Evolutionary conservation across 2,797 vertebrate species (phyloP).

Genomic region (Coluber constrictor): DNA sequence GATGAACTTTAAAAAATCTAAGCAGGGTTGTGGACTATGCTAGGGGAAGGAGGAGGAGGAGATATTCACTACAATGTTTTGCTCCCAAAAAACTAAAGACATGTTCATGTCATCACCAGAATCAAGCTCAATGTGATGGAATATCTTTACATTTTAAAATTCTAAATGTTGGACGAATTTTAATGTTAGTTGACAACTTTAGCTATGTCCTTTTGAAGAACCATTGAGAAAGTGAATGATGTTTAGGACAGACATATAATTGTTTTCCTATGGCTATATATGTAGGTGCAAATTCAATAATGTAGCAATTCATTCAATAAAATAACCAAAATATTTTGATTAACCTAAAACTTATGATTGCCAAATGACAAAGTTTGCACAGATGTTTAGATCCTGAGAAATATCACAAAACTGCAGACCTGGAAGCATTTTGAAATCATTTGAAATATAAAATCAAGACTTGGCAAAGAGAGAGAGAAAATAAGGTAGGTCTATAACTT

Average conservation of each 20-base stretch:
- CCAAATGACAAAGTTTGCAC: not conserved
- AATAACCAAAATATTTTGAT: not conserved
- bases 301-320: accelerated
- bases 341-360: accelerated
- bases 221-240: not conserved
- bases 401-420: not conserved
- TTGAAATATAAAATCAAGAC: constrained; percentile 15
- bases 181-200: not conserved
- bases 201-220: not conserved
- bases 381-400: not conserved
- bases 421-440: not conserved
- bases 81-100: not conserved
- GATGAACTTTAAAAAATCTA: not conserved
- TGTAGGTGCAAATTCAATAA: not conserved
- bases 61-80: not conserved
- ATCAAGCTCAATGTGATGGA: not conserved
- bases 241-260: accelerated
- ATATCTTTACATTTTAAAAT: not conserved
- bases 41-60: not conserved
- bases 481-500: constrained; percentile 44
- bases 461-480: constrained; percentile 33
- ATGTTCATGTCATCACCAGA: not conserved
- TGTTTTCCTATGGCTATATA: not conserved
- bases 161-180: not conserved
- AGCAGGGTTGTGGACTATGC: not conserved